phyloP scores from a whole-genome alignment of 1,140 invertebrate genomes.

The Zaprionus tsacasi region DNA sequence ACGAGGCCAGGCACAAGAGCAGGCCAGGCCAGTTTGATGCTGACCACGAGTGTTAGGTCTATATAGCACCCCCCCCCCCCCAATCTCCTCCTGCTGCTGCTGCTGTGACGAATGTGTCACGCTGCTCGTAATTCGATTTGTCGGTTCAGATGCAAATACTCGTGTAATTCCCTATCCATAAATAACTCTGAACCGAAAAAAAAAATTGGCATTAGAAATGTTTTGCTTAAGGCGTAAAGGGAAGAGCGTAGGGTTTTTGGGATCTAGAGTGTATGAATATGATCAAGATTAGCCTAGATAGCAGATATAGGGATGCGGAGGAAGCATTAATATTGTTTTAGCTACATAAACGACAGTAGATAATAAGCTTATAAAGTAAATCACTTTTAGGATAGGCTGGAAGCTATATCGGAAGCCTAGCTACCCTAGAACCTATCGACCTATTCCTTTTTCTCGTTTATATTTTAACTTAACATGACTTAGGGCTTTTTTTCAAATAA shows the following conservation, averaged over 20 bases:
- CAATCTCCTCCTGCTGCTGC: not conserved
- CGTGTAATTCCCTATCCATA: constrained; percentile 31
- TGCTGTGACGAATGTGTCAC: constrained; percentile 71
- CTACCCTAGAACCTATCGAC: too few species aligned
- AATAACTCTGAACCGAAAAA: constrained; percentile 34
- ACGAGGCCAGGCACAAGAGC: constrained; percentile 46
- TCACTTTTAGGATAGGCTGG: too few species aligned
- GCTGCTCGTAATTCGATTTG: constrained; percentile 69
- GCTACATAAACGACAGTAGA: too few species aligned
- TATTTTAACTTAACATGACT: too few species aligned
- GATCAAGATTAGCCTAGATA: not conserved
- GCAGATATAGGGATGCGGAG: not conserved
- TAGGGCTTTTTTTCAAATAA: too few species aligned
- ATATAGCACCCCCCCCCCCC: constrained; percentile 1
- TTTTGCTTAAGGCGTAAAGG: not conserved
- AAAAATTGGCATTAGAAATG: constrained; percentile 32
- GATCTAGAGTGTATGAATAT: not conserved
- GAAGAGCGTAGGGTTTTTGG: not conserved
- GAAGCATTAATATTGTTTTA: too few species aligned
- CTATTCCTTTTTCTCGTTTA: too few species aligned
- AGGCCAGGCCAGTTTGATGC: constrained; percentile 10
- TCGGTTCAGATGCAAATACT: constrained; percentile 66
- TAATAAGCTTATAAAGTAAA: too few species aligned
- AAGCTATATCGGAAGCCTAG: too few species aligned
- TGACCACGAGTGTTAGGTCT: constrained; percentile 24